Evolutionary conservation across 2,797 vertebrate genomes (phyloP).

Genomic region (Hippoglossus hippoglossus): DNA sequence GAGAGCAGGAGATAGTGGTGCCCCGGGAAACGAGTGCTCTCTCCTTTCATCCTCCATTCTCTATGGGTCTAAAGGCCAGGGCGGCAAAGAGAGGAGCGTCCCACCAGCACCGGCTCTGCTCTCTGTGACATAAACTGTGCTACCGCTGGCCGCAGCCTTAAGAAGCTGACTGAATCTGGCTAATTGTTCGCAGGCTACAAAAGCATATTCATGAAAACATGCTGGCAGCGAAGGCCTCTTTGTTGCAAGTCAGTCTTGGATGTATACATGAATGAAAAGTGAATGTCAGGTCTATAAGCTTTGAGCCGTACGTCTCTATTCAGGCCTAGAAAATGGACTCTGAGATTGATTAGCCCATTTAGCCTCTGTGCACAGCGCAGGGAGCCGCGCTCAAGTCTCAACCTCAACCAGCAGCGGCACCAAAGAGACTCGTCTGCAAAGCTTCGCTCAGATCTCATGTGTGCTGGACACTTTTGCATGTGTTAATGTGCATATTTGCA

Average conservation of each 20-base stretch:
- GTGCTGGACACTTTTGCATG: neutral
- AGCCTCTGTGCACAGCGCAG: neutral
- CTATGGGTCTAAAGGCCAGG: constrained; percentile 61
- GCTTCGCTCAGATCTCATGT: neutral
- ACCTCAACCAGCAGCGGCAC: constrained; percentile 10
- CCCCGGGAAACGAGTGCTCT: constrained; percentile 59
- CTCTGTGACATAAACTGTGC: constrained; percentile 35
- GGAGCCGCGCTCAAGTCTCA: constrained; percentile 4
- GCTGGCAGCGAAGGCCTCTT: constrained; percentile 24
- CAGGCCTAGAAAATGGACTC: constrained; percentile 24
- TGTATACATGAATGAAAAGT: constrained; percentile 33
- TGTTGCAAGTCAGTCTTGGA: constrained; percentile 47
- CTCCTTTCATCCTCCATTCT: constrained; percentile 68
- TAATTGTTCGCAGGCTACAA: constrained; percentile 40
- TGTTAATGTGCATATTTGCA: neutral
- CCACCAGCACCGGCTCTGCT: constrained; percentile 37
- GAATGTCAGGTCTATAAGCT: constrained; percentile 22
- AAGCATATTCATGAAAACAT: constrained; percentile 44
- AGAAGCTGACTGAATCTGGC: constrained; percentile 12
- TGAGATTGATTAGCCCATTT: constrained; percentile 33
- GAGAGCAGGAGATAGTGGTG: constrained; percentile 61
- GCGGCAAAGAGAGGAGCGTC: constrained; percentile 42
- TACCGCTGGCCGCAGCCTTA: constrained; percentile 33
- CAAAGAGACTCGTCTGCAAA: constrained; percentile 1
- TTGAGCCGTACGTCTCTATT: constrained; percentile 36